Evolutionary conservation across 2,888 invertebrate genomes (phyloP), one percentile per base, ranked within the genome.

Genomic region (Lobophora halterata): DNA sequence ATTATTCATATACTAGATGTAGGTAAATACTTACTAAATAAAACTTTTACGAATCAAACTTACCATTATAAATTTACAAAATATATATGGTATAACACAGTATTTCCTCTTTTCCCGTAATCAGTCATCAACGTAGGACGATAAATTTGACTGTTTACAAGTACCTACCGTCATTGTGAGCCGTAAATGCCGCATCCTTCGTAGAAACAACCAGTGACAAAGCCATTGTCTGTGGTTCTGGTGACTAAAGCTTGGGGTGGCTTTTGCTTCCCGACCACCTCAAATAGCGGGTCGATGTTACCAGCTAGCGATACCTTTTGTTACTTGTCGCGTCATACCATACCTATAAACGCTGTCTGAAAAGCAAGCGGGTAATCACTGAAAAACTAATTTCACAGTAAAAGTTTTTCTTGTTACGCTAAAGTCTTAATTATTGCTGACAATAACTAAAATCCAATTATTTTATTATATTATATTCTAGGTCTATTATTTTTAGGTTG

Each of bases 191-290:
- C 46, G 34, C 49, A 61, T 67, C 78, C 76, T 79, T 79, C 69
- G 60, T 43, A 52, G 62, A 65, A 64, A 65, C 66, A 48, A 53
- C n/a, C 51, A 61, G 64, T 83, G 82, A 81, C 82, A 75, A 73
- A 76, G 75, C 79, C 65, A 79, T 86, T 85, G 83, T 85, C 61
- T 76, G 66, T 53, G 21, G 64, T 55, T 36, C 36, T 11, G 63
- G 62, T 85, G 85, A 85, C 78, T 83, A 80, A 85, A 72, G 49
- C 62, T 46, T 21, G 31, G 48, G 75, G 76, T 58, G 61, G 62
- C 52, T 64, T 64, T 67, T 66, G 21, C 16, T 28, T 26, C 11
- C 28, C 27, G 16, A 42, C 36, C 20, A 33, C 36, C 14, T 20
- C 35, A n/a, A n/a, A n/a, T n/a, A 42, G 14, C 23, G 19, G 42